A percentile compares a stretch with the other conserved stretches of the same genome.
phyloP scores from a whole-genome alignment of 2,797 vertebrate genomes.

The Acrossocheilus fasciatus region DNA sequence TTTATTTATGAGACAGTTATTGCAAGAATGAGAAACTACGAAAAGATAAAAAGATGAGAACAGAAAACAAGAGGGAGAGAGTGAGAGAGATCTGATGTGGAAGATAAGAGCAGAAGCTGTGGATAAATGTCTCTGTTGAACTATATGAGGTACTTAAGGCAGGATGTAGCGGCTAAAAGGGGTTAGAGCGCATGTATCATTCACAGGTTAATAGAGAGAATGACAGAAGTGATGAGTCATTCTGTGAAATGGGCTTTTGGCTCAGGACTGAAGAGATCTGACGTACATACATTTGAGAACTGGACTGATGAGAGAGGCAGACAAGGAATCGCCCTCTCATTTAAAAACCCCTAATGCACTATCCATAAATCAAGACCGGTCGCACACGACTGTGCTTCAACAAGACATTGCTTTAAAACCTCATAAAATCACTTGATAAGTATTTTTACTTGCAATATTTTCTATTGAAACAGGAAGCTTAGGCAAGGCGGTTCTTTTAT shows the following conservation, averaged over 20 bases:
- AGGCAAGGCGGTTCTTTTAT: background rate
- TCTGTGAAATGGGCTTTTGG: slow-evolving; percentile 52
- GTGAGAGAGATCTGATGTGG: background rate
- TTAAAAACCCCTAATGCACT: slow-evolving; percentile 21
- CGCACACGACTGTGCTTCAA: background rate
- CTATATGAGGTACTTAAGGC: slow-evolving; percentile 74
- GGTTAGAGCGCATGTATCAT: slow-evolving; percentile 74
- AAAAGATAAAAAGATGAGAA: background rate
- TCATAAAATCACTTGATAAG: background rate
- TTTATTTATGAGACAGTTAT: background rate
- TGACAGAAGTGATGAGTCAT: slow-evolving; percentile 64
- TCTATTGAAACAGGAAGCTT: background rate
- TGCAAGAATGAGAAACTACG: background rate
- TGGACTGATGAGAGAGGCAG: slow-evolving; percentile 31
- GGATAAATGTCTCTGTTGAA: slow-evolving; percentile 74
- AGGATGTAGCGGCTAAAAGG: slow-evolving; percentile 74
- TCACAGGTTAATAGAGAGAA: slow-evolving; percentile 71
- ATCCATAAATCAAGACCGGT: slow-evolving; percentile 25
- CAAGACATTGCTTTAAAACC: background rate
- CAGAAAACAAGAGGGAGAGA: background rate
- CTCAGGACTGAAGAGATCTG: slow-evolving; percentile 43
- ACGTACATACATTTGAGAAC: slow-evolving; percentile 26
- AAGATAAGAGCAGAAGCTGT: slow-evolving; percentile 72
- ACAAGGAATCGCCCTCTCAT: slow-evolving; percentile 28
- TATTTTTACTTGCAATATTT: background rate